These are phyloP conservation scores for Archilochus colubris DNA, from an alignment of 2,113 vertebrate genomes.

Conservation along the genomic window DNA sequence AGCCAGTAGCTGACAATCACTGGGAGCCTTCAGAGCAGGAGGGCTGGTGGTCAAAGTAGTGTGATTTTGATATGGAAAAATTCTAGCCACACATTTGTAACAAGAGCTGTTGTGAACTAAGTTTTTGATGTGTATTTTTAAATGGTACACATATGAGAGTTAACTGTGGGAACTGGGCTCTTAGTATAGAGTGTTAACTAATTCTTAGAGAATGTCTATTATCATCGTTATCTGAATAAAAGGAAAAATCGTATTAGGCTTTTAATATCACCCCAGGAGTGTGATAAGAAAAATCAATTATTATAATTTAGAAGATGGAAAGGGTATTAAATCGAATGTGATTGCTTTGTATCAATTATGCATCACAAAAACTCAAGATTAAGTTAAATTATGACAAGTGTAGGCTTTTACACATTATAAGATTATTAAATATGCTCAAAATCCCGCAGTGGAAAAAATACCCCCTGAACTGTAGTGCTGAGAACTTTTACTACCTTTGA, in stretches of 20 bases:
- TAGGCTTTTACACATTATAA: not conserved
- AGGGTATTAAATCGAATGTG: not conserved
- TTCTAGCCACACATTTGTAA: not conserved
- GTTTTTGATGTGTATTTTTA: not conserved
- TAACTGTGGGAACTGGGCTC: not conserved
- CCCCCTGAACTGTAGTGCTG: accelerated
- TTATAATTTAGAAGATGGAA: not conserved
- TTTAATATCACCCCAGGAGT: not conserved
- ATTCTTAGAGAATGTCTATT: not conserved
- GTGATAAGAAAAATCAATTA: not conserved
- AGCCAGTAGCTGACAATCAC: not conserved
- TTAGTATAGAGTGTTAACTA: not conserved
- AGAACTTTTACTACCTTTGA: not conserved
- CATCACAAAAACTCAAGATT: not conserved
- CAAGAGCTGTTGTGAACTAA: not conserved
- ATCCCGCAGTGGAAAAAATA: not conserved
- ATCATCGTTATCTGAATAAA: not conserved
- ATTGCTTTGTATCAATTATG: not conserved
- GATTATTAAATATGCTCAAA: not conserved
- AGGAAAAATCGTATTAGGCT: not conserved
- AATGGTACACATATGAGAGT: not conserved
- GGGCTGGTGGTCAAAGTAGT: not conserved
- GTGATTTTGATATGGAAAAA: not conserved
- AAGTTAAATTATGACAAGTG: not conserved
- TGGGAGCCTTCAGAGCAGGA: not conserved